Evolutionary conservation across 2,888 invertebrate species (phyloP), one percentile per base, ranked within the genome.

Genomic region (Graphium colonna): DNA sequence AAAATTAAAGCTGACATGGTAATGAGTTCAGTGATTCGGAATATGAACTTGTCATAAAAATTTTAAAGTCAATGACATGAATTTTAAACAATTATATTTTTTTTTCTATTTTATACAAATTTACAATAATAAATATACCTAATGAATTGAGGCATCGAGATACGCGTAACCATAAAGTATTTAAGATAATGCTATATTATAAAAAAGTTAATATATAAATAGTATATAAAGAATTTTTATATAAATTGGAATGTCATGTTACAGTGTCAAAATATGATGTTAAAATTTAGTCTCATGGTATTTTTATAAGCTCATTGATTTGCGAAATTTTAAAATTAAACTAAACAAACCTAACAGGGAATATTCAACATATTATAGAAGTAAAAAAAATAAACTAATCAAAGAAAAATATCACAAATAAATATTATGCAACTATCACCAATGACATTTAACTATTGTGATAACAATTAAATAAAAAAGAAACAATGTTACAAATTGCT

Each of bases 1-100:
- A 42, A 63, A 68, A 71, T 78, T 79, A 79, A 78, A 79, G 79
- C 78, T 77, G 70, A 64, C 62, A 68, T 77, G 79, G 78, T 78
- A 78, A 76, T 75, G 67, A 71, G 64, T 73, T 72, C 61, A 61
- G 49, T 53, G 39, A 15, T 52, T 58, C 54, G 15, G 13, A 49
- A 55, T 36, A 36, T 52, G 26, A 33, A 45, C 18, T 18, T 46
- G 41, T 12, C 36, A 36, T 36, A 12, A 12, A 33, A 15, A 45
- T 8, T 15, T 21, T 21, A 21, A 21, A 21, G n/a, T 21, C 3
- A 21, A 21, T 21, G 21, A 3, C 3, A 5, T 21, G 21, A 21
- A 21, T 21, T 21, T 21, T 21, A 21, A 2, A 21, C 21, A 21
- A 5, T n/a, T n/a, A n/a, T n/a, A 21, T 21, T 3, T 21, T 21